Evolutionary conservation across 1,140 invertebrate species (phyloP).

Genomic region (Procambarus clarkii): DNA sequence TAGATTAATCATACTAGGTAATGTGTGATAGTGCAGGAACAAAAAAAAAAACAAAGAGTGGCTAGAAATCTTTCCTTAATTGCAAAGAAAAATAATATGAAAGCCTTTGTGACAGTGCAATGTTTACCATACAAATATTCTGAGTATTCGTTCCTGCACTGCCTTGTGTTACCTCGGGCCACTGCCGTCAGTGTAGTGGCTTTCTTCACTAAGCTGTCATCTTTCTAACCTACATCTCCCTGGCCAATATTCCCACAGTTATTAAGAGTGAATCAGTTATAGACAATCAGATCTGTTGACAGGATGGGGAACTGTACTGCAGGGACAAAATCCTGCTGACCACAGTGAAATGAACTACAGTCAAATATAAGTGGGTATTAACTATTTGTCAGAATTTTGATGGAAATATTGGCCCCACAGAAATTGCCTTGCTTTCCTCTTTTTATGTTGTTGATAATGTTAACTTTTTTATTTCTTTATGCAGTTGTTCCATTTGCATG

Average conservation of each 20-base stretch:
- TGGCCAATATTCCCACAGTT: neutral
- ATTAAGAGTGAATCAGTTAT: neutral
- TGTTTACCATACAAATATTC: neutral
- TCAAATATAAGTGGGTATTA: neutral
- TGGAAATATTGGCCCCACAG: neutral
- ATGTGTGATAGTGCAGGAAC: neutral
- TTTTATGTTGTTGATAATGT: constrained; percentile 1
- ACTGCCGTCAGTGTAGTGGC: neutral
- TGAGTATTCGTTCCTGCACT: neutral
- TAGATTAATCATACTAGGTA: neutral
- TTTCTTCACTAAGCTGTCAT: constrained; percentile 24
- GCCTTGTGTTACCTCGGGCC: neutral
- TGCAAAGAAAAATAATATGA: neutral
- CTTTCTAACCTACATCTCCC: neutral
- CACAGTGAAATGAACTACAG: neutral
- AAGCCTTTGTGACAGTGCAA: neutral
- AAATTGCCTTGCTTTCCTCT: neutral
- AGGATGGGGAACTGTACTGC: neutral
- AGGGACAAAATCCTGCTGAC: neutral
- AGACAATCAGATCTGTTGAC: constrained; percentile 14
- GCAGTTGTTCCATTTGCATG: neutral
- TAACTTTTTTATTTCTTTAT: neutral
- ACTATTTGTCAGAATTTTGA: neutral
- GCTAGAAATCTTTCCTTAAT: neutral
- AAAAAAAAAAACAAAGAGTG: neutral